phyloP scores from a whole-genome alignment of 2,797 vertebrate genomes.

The Coccyzus lansbergi region DNA sequence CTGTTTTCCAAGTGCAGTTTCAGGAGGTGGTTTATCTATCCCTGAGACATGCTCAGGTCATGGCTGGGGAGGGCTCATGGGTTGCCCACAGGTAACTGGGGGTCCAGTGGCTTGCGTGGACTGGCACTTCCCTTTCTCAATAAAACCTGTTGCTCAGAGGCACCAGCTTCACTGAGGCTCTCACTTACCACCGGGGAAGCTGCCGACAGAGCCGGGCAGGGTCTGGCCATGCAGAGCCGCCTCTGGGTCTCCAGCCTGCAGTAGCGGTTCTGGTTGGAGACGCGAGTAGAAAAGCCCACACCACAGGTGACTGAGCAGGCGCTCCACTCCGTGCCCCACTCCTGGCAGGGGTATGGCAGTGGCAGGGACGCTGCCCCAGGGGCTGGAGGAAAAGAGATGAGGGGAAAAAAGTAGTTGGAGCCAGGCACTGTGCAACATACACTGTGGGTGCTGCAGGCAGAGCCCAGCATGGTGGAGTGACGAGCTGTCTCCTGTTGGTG shows the following conservation, averaged over 20 bases:
- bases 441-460: accelerated
- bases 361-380: background rate
- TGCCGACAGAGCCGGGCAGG: slow-evolving; percentile 72
- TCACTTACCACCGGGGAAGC: slow-evolving; percentile 44
- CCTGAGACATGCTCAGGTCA: background rate
- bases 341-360: slow-evolving; percentile 61
- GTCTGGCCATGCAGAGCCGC: slow-evolving; percentile 83
- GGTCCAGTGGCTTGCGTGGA: accelerated
- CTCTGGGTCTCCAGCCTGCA: slow-evolving; percentile 89
- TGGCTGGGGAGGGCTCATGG: background rate
- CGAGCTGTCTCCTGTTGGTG: background rate
- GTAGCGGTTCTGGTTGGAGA: slow-evolving; percentile 89
- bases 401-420: background rate
- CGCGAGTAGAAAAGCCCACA: slow-evolving; percentile 85
- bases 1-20: background rate
- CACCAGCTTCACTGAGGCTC: background rate
- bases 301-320: slow-evolving; percentile 91
- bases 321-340: slow-evolving; percentile 89
- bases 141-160: background rate
- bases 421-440: accelerated
- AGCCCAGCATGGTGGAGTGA: background rate
- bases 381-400: slow-evolving; percentile 32
- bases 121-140: background rate
- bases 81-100: accelerated
- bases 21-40: background rate